Evolutionary conservation across 2,888 invertebrate genomes (phyloP).

Genomic region (Sinotaia quadrata): DNA sequence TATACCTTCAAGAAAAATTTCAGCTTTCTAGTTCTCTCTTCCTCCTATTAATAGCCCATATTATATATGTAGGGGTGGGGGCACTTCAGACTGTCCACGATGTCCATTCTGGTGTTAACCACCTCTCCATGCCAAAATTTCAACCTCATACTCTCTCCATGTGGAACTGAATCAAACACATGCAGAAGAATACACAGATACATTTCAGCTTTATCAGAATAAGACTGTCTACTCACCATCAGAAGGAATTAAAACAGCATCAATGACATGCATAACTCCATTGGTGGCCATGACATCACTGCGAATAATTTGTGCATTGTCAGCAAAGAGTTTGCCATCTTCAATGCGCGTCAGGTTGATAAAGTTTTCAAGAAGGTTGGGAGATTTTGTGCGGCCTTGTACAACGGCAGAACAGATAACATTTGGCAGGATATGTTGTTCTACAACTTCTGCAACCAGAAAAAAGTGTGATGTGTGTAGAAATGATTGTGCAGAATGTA

Average conservation of each 20-base stretch:
- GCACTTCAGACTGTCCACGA: too few relatives aligned
- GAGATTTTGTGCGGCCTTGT: conserved; percentile 75
- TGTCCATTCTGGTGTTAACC: too few relatives aligned
- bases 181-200: too few relatives aligned
- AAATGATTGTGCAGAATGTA: not conserved
- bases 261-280: conserved; percentile 82
- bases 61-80: too few relatives aligned
- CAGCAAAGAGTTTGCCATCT: conserved; percentile 76
- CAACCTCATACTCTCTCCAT: too few relatives aligned
- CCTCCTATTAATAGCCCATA: too few relatives aligned
- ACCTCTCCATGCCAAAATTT: too few relatives aligned
- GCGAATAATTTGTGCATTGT: conserved; percentile 76
- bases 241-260: conserved; percentile 79
- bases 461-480: not conserved
- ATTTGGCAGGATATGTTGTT: conserved; percentile 80
- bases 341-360: conserved; percentile 74
- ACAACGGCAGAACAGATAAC: conserved; percentile 79
- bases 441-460: conserved; percentile 76
- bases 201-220: too few relatives aligned
- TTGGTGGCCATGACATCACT: conserved; percentile 80
- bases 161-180: too few relatives aligned
- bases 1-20: too few relatives aligned
- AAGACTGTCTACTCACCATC: conserved; percentile 74
- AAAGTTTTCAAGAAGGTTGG: conserved; percentile 75
- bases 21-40: too few relatives aligned